These are phyloP conservation scores for Isoperla grammatica DNA, from an alignment of 2,888 invertebrate genomes.

Conservation along the genomic window DNA sequence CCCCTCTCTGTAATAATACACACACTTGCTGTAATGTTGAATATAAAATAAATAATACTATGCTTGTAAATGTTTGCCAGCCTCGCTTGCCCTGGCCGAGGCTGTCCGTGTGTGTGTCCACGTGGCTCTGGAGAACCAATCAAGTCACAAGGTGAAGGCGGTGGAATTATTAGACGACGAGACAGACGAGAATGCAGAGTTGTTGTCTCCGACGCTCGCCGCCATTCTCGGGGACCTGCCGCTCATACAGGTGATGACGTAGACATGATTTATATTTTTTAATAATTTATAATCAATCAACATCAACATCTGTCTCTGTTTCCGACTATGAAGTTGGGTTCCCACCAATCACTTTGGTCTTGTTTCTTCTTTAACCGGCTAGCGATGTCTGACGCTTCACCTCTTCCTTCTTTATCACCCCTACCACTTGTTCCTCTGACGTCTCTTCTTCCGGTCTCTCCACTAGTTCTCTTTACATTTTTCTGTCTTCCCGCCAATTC, in stretches of 20 bases:
- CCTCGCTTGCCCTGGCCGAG: constrained; percentile 41
- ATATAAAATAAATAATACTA: too few relatives aligned
- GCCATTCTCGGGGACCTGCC: constrained; percentile 42
- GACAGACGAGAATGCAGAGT: constrained; percentile 43
- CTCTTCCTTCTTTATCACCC: too few relatives aligned
- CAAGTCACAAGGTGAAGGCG: constrained; percentile 55
- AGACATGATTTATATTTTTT: too few relatives aligned
- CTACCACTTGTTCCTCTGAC: too few relatives aligned
- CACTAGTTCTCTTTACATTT: too few relatives aligned
- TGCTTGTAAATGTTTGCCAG: too few relatives aligned
- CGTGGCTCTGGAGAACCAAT: constrained; percentile 64
- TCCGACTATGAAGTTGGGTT: not conserved
- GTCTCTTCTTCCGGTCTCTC: too few relatives aligned
- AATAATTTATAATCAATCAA: not conserved
- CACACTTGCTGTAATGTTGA: too few relatives aligned
- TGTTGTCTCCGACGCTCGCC: constrained; percentile 36
- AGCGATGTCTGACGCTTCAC: not conserved
- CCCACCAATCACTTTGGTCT: not conserved
- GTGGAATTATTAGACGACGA: constrained; percentile 52
- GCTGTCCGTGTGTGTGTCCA: constrained; percentile 60
- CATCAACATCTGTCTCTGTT: not conserved
- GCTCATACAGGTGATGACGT: constrained; percentile 46
- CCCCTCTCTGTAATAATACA: too few relatives aligned
- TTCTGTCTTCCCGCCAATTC: too few relatives aligned
- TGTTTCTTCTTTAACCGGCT: not conserved